Percentiles rank a stretch among this genome's conserved stretches.
Evolutionary conservation across 2,113 vertebrate genomes (phyloP).

Genomic region (Saiga tatarica): DNA sequence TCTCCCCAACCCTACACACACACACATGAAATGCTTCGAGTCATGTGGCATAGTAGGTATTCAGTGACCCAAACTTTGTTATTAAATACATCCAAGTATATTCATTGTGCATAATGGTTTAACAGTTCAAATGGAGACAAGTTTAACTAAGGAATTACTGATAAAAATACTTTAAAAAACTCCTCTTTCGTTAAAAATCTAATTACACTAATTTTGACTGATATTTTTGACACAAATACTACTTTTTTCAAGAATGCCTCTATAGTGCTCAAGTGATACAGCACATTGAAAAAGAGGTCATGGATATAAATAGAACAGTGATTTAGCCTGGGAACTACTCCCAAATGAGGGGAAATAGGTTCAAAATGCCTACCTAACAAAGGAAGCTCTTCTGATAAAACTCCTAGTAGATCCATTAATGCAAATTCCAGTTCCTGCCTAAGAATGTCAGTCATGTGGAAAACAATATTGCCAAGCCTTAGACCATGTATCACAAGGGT

Average conservation of each 20-base stretch:
- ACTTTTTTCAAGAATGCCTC: constrained; percentile 33
- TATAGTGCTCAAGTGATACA: constrained; percentile 1
- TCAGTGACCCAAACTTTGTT: background rate
- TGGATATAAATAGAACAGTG: constrained; percentile 54
- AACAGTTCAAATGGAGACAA: constrained; percentile 26
- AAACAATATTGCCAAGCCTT: background rate
- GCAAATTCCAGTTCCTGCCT: background rate
- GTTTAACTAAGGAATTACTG: constrained; percentile 44
- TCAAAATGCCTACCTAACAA: constrained; percentile 29
- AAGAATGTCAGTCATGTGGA: background rate
- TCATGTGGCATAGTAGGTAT: background rate
- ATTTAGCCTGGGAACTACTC: constrained; percentile 47
- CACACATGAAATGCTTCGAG: background rate
- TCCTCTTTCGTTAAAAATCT: background rate
- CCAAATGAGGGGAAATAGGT: constrained; percentile 47
- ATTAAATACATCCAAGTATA: background rate
- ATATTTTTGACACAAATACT: constrained; percentile 59
- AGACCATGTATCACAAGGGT: background rate
- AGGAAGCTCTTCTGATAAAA: constrained; percentile 27
- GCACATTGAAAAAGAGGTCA: constrained; percentile 54
- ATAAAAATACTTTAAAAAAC: background rate
- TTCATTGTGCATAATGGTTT: background rate
- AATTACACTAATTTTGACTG: constrained; percentile 46
- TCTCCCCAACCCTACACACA: background rate
- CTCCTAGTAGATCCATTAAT: background rate